phyloP scores from a whole-genome alignment of 2,797 vertebrate genomes.

The Acridotheres tristis region DNA sequence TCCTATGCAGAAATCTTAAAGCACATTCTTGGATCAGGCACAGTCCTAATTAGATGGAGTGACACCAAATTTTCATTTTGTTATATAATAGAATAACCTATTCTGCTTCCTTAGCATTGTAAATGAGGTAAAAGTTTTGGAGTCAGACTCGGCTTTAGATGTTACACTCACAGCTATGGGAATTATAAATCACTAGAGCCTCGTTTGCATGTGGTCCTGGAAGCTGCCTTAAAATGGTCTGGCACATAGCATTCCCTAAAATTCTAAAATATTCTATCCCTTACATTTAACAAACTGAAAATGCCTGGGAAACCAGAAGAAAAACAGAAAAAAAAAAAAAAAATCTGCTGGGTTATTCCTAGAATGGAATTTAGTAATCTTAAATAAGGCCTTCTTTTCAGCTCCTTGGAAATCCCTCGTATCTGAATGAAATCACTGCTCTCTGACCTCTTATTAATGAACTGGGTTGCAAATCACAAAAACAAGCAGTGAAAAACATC shows the following conservation, averaged over 20 bases:
- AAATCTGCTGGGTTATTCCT: background rate
- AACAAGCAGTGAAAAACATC: background rate
- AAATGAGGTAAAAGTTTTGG: slow-evolving; percentile 6
- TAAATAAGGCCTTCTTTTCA: background rate
- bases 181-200: background rate
- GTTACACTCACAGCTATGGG: background rate
- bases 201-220: background rate
- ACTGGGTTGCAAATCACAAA: background rate
- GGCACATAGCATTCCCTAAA: background rate
- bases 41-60: background rate
- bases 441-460: background rate
- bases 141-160: background rate
- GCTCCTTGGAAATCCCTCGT: background rate
- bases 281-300: background rate
- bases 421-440: background rate
- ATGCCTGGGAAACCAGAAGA: background rate
- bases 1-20: background rate
- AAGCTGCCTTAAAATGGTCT: background rate
- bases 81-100: background rate
- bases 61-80: background rate
- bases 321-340: background rate
- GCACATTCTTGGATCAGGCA: background rate
- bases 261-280: background rate
- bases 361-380: background rate
- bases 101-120: background rate